Conservation (phyloP, 2,797 vertebrate genomes). For the Pipistrellus pipistrellus region DNA sequence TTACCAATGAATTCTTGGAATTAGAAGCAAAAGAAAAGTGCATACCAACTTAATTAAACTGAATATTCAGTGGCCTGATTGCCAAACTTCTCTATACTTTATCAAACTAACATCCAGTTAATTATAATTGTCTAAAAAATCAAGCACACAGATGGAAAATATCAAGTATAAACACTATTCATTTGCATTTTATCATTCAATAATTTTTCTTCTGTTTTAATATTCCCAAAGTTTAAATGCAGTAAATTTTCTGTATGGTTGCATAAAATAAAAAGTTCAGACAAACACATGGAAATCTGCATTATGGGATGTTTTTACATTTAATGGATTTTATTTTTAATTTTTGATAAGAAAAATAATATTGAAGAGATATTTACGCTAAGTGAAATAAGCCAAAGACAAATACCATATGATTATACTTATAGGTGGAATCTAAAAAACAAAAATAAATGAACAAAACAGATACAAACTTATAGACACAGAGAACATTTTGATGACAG, state of each 20-base stretch:
- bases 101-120: conserved; percentile 82
- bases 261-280: conserved; percentile 69
- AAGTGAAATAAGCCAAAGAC: not conserved
- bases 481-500: not conserved
- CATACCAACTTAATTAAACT: conserved; percentile 87
- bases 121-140: conserved; percentile 82
- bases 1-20: conserved; percentile 86
- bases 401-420: not conserved
- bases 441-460: not conserved
- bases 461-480: not conserved
- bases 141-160: conserved; percentile 65
- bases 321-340: conserved; percentile 49
- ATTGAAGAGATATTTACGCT: not conserved
- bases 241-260: conserved; percentile 51
- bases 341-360: conserved; percentile 19
- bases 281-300: conserved; percentile 58
- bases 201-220: conserved; percentile 70
- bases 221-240: conserved; percentile 67
- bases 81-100: conserved; percentile 84
- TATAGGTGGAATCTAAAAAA: not conserved
- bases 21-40: conserved; percentile 87
- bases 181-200: conserved; percentile 73
- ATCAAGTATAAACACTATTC: conserved; percentile 25
- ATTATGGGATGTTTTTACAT: conserved; percentile 33
- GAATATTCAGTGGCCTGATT: conserved; percentile 85